Evolutionary conservation across 2,113 vertebrate species (phyloP).

Genomic region (Halcyon malimbica): DNA sequence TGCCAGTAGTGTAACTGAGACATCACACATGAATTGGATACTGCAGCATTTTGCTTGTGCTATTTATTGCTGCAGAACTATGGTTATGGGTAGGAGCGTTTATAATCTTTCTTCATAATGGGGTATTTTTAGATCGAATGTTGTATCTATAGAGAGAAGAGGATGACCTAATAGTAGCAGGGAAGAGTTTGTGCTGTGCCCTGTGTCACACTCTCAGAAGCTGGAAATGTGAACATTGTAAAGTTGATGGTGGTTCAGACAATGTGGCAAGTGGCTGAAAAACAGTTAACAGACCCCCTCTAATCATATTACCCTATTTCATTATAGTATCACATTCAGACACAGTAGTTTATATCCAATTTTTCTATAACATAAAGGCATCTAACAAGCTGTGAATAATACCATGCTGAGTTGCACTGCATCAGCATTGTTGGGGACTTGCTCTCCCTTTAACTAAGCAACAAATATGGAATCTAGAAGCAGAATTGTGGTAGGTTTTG

Average conservation of each 20-base stretch:
- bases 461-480: neutral
- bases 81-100: neutral
- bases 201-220: neutral
- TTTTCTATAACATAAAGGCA: neutral
- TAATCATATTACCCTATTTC: neutral
- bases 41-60: neutral
- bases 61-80: neutral
- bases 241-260: neutral
- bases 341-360: neutral
- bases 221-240: neutral
- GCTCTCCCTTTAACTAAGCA: neutral
- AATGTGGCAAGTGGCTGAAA: neutral
- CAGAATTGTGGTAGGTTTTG: neutral
- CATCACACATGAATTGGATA: neutral
- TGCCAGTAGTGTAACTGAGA: neutral
- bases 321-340: neutral
- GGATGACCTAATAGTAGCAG: neutral
- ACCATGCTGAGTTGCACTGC: neutral
- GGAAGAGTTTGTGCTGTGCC: neutral
- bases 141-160: neutral
- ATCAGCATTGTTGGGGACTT: neutral
- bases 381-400: neutral
- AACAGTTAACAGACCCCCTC: fast-evolving
- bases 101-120: neutral
- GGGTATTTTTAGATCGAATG: neutral